These are phyloP conservation scores for Aporophyla nigra DNA, from an alignment of 2,888 invertebrate genomes.

Conservation along the genomic window DNA sequence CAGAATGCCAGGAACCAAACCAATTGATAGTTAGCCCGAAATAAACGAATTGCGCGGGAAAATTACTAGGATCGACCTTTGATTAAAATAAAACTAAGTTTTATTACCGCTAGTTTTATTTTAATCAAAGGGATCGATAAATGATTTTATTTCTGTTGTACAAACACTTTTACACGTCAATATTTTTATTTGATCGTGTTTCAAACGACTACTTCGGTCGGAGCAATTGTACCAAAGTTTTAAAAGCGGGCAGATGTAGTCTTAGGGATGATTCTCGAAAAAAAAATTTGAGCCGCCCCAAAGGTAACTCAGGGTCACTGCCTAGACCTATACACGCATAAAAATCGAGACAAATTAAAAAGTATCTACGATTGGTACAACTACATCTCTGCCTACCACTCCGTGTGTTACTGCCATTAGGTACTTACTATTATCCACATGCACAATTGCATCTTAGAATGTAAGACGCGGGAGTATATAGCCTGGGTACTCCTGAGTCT, in stretches of 20 bases:
- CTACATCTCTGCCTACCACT: not conserved
- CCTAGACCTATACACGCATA: not conserved
- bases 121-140: no score
- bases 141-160: no score
- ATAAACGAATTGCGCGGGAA: constrained; percentile 4
- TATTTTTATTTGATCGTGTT: no score
- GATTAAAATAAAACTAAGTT: no score
- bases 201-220: no score
- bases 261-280: not conserved
- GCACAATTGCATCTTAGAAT: no score
- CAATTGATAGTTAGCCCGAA: not conserved
- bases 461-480: not conserved
- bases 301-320: not conserved
- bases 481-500: not conserved
- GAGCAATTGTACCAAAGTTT: not conserved
- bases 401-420: not conserved
- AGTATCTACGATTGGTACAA: not conserved
- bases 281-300: no score
- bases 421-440: not conserved
- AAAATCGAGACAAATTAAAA: not conserved
- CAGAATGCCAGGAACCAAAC: not conserved
- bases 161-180: no score
- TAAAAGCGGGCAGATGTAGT: not conserved
- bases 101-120: no score
- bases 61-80: not conserved